Percentiles rank a stretch among this genome's conserved stretches.
Evolutionary conservation across 1,140 invertebrate genomes (phyloP).

Genomic region (Onthophagus taurus): DNA sequence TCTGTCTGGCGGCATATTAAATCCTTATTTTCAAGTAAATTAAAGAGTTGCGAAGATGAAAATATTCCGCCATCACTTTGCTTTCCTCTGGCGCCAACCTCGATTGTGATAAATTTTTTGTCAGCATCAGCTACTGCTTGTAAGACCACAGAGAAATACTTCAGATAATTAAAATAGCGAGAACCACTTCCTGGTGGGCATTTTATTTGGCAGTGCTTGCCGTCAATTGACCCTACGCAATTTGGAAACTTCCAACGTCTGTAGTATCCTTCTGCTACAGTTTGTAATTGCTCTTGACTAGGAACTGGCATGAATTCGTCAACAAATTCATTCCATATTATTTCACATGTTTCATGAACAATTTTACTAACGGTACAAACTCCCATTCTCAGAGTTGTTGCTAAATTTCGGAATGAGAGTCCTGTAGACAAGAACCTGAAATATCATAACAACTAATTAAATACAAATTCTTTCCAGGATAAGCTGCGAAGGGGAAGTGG

Average conservation of each 20-base stretch:
- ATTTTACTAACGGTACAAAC: constrained; percentile 7
- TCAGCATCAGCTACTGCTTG: constrained; percentile 3
- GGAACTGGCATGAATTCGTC: constrained; percentile 1
- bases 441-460: no score
- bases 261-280: neutral
- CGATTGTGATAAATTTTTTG: neutral
- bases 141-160: constrained; percentile 2
- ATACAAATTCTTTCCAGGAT: no score
- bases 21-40: no score
- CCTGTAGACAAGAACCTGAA: constrained; percentile 10
- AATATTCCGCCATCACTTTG: neutral
- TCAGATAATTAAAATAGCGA: constrained; percentile 4
- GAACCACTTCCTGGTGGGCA: constrained; percentile 3
- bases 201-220: constrained; percentile 11
- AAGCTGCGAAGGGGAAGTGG: no score
- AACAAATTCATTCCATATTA: constrained; percentile 6
- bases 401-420: neutral
- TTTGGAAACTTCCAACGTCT: constrained; percentile 11
- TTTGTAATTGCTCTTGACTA: constrained; percentile 1
- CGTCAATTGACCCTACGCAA: constrained; percentile 10
- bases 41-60: neutral
- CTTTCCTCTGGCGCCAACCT: constrained; percentile 5
- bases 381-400: constrained; percentile 7
- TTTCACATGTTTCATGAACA: constrained; percentile 3
- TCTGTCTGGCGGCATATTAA: no score